Base-by-base conservation (phyloP, 1,140 invertebrate species). In the Drosophila sulfurigaster region DNA sequence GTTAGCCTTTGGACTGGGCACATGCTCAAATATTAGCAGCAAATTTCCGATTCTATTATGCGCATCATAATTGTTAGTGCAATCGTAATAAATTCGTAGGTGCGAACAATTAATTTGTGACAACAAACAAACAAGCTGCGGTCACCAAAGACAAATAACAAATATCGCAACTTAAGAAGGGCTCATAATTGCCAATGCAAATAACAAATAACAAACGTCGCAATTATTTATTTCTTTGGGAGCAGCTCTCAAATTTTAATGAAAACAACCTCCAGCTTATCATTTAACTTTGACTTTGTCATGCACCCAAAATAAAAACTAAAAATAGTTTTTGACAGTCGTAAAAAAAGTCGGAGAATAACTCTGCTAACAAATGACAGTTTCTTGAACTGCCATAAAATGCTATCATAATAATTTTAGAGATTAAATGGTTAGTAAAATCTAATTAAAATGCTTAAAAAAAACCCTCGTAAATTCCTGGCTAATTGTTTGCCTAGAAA, bases 31-130 rank as follows among this genome's bases (percentile, higher is more conserved):
- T 38, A 38, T 38, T 38, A 10, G 35, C 35, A 38, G 7, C 7
- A 11, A 38, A 38, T 38, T 10, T 8, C 8, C 3, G 28, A 48
- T 71, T 67, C 30, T 41, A 20, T 11, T 48, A 46, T 13, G 13
- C 30, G 7, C 32, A 10, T 54, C 11, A 35, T 54, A 64, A 71
- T 64, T 65, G 48, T 32, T 30, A 54, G 8, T 13, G 43, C 2
- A 66, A 43, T 32, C 10, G 20, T 32, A 7, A 64, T 71, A 28
- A 48, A 65, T 11, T 46, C 8, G 30, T 1, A 69, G 54, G 79
- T 87, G 82, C 54, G 66, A 87, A 87, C n/a, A 6, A 28, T 45
- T 71, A 75, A 81, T 81, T 85, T 74, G 52, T 35, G 13, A 46
- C 60, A 81, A 78, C 57, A 25, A 65, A 70, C 52, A 52, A 16